These are phyloP conservation scores for Archivesica marissinica DNA, from an alignment of 1,140 invertebrate species.

Conservation along the genomic window DNA sequence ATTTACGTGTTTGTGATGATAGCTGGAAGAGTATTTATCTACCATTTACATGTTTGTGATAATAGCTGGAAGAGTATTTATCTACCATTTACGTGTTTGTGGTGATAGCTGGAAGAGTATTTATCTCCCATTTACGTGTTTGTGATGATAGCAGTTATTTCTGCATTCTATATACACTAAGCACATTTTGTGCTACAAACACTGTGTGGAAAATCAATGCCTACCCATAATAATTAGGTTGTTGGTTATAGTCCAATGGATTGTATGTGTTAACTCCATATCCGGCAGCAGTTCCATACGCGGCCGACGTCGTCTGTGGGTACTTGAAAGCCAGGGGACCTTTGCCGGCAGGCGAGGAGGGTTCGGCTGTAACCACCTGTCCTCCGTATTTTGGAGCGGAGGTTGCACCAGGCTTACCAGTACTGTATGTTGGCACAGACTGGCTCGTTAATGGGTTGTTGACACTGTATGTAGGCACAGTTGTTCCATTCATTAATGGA, in stretches of 20 bases:
- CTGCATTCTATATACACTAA: too few species aligned
- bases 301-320: conserved; percentile 59
- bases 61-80: too few species aligned
- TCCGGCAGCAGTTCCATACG: background rate
- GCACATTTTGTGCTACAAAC: too few species aligned
- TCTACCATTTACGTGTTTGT: too few species aligned
- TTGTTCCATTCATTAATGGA: conserved; percentile 64
- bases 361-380: conserved; percentile 40
- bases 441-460: conserved; percentile 26
- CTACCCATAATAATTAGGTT: conserved; percentile 32
- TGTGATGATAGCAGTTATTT: too few species aligned
- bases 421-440: conserved; percentile 10
- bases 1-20: too few species aligned
- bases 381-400: conserved; percentile 25
- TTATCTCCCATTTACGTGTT: too few species aligned
- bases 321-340: conserved; percentile 75
- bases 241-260: conserved; percentile 45
- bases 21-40: too few species aligned
- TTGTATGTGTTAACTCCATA: conserved; percentile 63
- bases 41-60: too few species aligned
- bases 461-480: conserved; percentile 28
- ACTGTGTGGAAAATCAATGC: background rate
- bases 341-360: conserved; percentile 56
- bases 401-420: background rate
- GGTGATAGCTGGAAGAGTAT: too few species aligned